Conservation (phyloP, 2,888 invertebrate genomes). For the Chloroclystis v-ata region DNA sequence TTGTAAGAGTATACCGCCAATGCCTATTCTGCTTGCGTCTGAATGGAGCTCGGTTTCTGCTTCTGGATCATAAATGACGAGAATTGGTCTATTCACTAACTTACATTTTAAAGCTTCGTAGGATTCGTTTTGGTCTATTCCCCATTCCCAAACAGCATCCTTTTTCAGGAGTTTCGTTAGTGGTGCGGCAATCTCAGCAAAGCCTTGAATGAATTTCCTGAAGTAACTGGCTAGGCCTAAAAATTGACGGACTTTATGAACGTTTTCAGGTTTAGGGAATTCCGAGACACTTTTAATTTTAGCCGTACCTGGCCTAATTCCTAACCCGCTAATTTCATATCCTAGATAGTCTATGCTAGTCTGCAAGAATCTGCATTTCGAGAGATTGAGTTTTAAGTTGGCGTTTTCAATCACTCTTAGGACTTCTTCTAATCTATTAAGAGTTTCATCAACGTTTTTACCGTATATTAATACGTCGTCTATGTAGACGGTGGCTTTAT, state of each 20-base stretch:
- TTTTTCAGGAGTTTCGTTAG: not conserved
- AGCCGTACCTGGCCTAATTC: not conserved
- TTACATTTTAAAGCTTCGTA: not conserved
- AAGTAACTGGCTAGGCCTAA: not conserved
- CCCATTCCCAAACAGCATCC: not conserved
- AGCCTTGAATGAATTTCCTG: not conserved
- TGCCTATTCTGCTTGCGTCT: not conserved
- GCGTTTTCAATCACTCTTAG: not conserved
- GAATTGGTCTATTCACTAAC: not conserved
- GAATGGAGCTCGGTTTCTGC: not conserved
- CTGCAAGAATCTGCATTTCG: not conserved
- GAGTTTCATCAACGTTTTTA: not conserved
- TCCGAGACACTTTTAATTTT: not conserved
- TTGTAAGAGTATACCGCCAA: not conserved
- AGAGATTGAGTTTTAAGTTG: not conserved
- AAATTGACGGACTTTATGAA: not conserved
- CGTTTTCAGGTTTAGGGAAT: not conserved
- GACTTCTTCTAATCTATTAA: not conserved
- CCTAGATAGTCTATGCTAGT: constrained; percentile 1
- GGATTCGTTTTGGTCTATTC: not conserved
- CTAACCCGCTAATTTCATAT: not conserved
- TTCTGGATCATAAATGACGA: not conserved
- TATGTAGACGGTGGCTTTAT: not conserved
- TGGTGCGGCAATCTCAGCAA: not conserved
- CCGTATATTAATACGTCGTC: not conserved